phyloP scores from a whole-genome alignment of 2,113 vertebrate genomes.

The Rhinogobius similis region DNA sequence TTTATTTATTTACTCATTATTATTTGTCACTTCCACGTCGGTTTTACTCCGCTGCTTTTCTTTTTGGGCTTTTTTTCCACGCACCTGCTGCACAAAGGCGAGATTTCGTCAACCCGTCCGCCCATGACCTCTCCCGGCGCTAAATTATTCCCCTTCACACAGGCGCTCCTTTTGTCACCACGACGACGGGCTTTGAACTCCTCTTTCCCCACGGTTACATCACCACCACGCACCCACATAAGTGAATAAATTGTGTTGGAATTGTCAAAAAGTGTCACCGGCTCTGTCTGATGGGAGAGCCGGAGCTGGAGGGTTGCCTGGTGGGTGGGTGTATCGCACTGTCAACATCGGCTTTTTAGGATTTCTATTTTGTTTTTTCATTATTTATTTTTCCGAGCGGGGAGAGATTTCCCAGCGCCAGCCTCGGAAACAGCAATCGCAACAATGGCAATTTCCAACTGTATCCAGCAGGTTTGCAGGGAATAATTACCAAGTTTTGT shows the following conservation, averaged over 20 bases:
- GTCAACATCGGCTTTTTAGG: not conserved
- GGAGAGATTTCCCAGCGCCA: not conserved
- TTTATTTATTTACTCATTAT: slow-evolving; percentile 12
- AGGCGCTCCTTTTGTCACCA: not conserved
- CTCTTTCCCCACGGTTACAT: slow-evolving; percentile 7
- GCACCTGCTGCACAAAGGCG: not conserved
- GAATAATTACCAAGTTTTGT: not conserved
- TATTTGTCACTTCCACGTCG: not conserved
- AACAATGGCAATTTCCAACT: not conserved
- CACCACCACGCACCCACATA: not conserved
- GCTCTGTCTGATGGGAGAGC: not conserved
- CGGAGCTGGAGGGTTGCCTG: not conserved
- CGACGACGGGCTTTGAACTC: slow-evolving; percentile 2
- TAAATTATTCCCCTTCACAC: not conserved
- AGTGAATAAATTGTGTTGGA: slow-evolving; percentile 10
- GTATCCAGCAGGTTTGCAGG: not conserved
- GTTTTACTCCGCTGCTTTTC: not conserved
- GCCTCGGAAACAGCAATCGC: not conserved
- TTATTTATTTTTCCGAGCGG: not conserved
- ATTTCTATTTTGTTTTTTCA: not conserved
- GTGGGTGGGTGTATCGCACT: not conserved
- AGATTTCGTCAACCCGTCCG: not conserved
- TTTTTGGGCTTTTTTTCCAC: not conserved
- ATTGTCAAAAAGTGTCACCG: slow-evolving; percentile 1
- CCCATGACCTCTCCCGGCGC: not conserved